Conservation (phyloP, 2,888 invertebrate genomes). For the Dorcus hopei region DNA sequence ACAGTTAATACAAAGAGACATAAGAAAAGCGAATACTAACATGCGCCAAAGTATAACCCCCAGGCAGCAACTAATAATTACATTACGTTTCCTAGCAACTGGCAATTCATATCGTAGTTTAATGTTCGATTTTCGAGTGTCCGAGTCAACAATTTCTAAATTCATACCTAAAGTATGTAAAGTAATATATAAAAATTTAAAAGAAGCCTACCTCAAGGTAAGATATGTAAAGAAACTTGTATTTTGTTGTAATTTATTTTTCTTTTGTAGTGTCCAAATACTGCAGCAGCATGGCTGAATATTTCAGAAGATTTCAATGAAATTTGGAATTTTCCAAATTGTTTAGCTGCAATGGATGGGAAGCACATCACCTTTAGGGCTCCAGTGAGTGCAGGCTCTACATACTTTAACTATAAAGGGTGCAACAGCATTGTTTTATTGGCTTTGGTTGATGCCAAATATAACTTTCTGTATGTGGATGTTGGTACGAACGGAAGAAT, state of each 20-base stretch:
- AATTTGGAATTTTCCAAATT: slow-evolving; percentile 29
- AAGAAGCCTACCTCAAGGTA: slow-evolving; percentile 10
- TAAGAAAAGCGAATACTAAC: slow-evolving; percentile 3
- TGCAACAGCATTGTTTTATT: slow-evolving; percentile 30
- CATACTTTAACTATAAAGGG: slow-evolving; percentile 32
- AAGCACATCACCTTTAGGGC: slow-evolving; percentile 27
- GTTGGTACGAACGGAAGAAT: slow-evolving; percentile 30
- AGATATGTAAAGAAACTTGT: neutral
- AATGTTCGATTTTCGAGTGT: slow-evolving; percentile 5
- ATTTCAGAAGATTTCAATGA: slow-evolving; percentile 7
- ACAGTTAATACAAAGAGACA: neutral
- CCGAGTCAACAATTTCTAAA: slow-evolving; percentile 9
- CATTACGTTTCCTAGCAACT: slow-evolving; percentile 13
- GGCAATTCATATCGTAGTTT: slow-evolving; percentile 14
- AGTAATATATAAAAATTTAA: slow-evolving; percentile 7
- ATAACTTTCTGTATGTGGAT: slow-evolving; percentile 30
- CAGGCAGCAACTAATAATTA: slow-evolving; percentile 8
- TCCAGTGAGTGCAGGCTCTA: slow-evolving; percentile 25
- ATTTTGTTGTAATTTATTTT: slow-evolving; percentile 2
- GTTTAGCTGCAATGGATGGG: slow-evolving; percentile 28
- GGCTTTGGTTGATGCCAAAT: slow-evolving; percentile 30
- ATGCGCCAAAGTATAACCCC: slow-evolving; percentile 4
- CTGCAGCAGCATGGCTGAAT: slow-evolving; percentile 1
- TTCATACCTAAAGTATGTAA: slow-evolving; percentile 10
- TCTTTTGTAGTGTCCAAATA: slow-evolving; percentile 5